Conservation (phyloP, 2,888 invertebrate genomes). For the Erebia epiphron region DNA sequence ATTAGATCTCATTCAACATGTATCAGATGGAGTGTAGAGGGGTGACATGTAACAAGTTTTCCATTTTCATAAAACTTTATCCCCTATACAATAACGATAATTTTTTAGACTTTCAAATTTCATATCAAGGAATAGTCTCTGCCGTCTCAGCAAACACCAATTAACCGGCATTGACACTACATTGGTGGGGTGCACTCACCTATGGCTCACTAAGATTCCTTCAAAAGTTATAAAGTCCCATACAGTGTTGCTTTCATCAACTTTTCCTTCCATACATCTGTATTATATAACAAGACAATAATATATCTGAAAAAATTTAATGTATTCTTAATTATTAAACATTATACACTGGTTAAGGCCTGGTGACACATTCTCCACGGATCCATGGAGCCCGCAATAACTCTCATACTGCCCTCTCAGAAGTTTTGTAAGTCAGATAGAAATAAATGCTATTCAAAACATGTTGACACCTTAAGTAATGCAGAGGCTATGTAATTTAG, state of each 20-base stretch:
- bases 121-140: conserved; percentile 65
- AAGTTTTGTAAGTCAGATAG: conserved; percentile 54
- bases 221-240: conserved; percentile 67
- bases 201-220: conserved; percentile 76
- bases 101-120: conserved; percentile 66
- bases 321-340: conserved; percentile 80
- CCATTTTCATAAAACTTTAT: conserved; percentile 68
- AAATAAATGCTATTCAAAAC: conserved; percentile 59
- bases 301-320: conserved; percentile 83
- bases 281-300: conserved; percentile 83
- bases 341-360: conserved; percentile 79
- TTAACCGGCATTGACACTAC: conserved; percentile 58
- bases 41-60: background rate
- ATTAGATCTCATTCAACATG: background rate
- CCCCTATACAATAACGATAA: conserved; percentile 79
- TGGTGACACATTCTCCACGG: conserved; percentile 64
- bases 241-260: conserved; percentile 64
- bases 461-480: conserved; percentile 33
- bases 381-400: conserved; percentile 58
- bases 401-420: conserved; percentile 65
- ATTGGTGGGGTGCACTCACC: conserved; percentile 66
- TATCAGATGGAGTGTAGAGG: background rate
- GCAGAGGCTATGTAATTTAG: too few species aligned
- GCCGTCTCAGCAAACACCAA: conserved; percentile 38
- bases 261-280: conserved; percentile 76